phyloP scores from a whole-genome alignment of 2,797 vertebrate genomes.

The Oophaga sylvatica region DNA sequence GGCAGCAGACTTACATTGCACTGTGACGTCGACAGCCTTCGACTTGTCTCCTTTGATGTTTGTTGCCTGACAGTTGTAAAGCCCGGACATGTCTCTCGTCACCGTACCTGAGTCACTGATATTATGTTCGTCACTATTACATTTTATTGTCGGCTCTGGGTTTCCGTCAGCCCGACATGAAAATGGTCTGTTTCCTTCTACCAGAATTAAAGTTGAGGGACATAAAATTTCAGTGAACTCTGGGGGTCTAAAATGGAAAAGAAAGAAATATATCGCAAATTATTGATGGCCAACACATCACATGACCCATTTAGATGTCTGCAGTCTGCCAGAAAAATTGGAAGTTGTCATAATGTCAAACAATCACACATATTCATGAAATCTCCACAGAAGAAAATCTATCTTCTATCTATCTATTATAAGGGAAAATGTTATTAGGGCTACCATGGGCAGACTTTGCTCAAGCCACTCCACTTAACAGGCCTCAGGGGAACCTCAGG shows the following conservation, averaged over 20 bases:
- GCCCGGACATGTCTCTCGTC: neutral
- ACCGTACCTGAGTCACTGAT: neutral
- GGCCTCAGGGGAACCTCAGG: too few relatives aligned
- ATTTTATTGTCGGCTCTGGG: neutral
- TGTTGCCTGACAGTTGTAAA: neutral
- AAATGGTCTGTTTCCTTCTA: neutral
- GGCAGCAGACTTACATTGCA: constrained; percentile 33
- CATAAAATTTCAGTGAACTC: constrained; percentile 7
- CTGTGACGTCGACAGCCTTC: neutral
- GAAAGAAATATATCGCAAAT: neutral
- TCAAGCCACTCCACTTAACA: too few relatives aligned
- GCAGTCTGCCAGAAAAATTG: too few relatives aligned
- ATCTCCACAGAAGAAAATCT: neutral
- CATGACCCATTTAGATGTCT: neutral
- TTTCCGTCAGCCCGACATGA: constrained; percentile 19
- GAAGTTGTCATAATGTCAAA: too few relatives aligned
- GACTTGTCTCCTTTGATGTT: neutral
- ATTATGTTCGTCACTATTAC: neutral
- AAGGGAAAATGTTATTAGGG: too few relatives aligned
- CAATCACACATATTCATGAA: too few relatives aligned
- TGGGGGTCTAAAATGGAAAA: constrained; percentile 28
- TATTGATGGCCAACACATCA: neutral
- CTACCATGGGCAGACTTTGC: too few relatives aligned
- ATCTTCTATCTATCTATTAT: neutral
- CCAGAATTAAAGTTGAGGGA: neutral